Percentiles rank a stretch among this genome's conserved stretches.
phyloP scores from a whole-genome alignment of 2,797 vertebrate species.

The Labroides dimidiatus region DNA sequence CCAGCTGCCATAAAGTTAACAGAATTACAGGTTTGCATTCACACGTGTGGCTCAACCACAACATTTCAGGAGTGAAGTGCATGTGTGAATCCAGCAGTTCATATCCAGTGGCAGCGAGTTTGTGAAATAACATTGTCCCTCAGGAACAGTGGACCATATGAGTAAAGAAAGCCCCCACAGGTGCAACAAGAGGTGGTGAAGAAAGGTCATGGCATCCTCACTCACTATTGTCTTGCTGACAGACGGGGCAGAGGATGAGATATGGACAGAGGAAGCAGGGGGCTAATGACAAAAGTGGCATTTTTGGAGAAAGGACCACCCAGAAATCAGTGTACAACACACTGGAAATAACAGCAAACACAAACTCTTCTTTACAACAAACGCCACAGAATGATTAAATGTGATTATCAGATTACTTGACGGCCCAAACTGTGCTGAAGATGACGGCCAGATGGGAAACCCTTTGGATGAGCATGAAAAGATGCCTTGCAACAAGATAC shows the following conservation, averaged over 20 bases:
- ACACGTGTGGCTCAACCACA: no score
- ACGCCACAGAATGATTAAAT: slow-evolving; percentile 24
- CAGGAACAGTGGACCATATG: slow-evolving; percentile 36
- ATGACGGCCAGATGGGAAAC: slow-evolving; percentile 23
- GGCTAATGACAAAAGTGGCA: slow-evolving; percentile 42
- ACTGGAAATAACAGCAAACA: slow-evolving; percentile 41
- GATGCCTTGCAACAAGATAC: slow-evolving; percentile 40
- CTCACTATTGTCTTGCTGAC: slow-evolving; percentile 60
- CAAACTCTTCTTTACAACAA: slow-evolving; percentile 26
- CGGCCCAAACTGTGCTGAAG: slow-evolving; percentile 10
- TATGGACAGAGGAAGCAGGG: slow-evolving; percentile 32
- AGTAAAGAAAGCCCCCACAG: slow-evolving; percentile 55
- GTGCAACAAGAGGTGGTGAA: slow-evolving; percentile 63
- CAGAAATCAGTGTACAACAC: slow-evolving; percentile 45
- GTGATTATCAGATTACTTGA: background rate
- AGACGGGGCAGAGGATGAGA: slow-evolving; percentile 57
- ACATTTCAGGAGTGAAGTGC: no score
- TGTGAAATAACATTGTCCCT: slow-evolving; percentile 8
- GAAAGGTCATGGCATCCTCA: slow-evolving; percentile 53
- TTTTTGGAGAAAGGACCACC: slow-evolving; percentile 66
- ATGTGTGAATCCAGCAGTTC: no score
- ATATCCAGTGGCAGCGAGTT: no score
- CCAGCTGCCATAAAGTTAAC: background rate
- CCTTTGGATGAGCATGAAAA: slow-evolving; percentile 17
- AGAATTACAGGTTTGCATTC: no score